Percentiles rank a stretch among this genome's conserved stretches.
phyloP scores from a whole-genome alignment of 2,797 vertebrate species.

The Pipistrellus pipistrellus region DNA sequence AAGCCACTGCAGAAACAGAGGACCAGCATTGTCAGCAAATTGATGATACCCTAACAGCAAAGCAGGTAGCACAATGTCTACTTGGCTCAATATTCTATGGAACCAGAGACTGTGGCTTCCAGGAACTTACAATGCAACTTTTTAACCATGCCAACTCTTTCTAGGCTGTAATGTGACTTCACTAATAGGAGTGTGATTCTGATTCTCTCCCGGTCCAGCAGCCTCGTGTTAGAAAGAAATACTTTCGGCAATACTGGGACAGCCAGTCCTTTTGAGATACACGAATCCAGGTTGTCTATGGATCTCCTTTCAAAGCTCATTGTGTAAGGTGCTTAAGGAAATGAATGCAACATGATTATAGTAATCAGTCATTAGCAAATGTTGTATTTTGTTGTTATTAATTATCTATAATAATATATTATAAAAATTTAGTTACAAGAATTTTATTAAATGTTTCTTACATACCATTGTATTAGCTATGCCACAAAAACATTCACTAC shows the following conservation, averaged over 20 bases:
- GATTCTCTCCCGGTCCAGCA: not conserved
- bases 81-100: not conserved
- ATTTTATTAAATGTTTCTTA: too few relatives aligned
- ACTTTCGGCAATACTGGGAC: not conserved
- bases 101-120: not conserved
- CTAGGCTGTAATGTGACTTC: too few relatives aligned
- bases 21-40: not conserved
- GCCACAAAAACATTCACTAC: too few relatives aligned
- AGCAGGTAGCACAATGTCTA: not conserved
- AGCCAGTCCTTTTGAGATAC: not conserved
- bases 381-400: too few relatives aligned
- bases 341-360: too few relatives aligned
- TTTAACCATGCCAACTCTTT: not conserved
- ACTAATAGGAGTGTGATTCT: not conserved
- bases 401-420: too few relatives aligned
- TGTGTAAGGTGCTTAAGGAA: too few relatives aligned
- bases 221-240: not conserved
- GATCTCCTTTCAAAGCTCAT: not conserved
- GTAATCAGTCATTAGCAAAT: too few relatives aligned
- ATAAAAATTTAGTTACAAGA: too few relatives aligned
- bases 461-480: too few relatives aligned
- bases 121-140: not conserved
- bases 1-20: not conserved
- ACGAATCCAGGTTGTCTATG: accelerated
- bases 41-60: not conserved